phyloP scores from a whole-genome alignment of 2,888 invertebrate genomes.

The Cheilosia grossa region DNA sequence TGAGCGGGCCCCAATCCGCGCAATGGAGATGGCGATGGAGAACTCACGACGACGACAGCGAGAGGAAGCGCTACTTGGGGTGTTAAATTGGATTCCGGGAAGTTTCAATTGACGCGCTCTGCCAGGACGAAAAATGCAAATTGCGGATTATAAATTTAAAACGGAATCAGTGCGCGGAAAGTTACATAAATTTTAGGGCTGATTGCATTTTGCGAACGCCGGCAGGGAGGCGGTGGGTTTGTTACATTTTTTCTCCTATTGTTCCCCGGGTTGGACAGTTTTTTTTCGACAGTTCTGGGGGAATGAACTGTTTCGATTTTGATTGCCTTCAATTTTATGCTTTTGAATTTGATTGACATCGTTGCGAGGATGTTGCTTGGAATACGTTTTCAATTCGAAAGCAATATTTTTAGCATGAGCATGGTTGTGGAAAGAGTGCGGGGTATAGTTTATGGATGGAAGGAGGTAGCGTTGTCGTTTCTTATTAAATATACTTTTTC shows the following conservation, averaged over 20 bases:
- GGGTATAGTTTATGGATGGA: too few species aligned
- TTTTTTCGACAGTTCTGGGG: not conserved
- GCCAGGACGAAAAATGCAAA: slow-evolving; percentile 68
- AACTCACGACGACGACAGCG: slow-evolving; percentile 24
- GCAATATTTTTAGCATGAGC: not conserved
- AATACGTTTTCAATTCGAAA: slow-evolving; percentile 35
- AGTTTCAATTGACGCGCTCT: slow-evolving; percentile 71
- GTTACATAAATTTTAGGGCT: slow-evolving; percentile 71
- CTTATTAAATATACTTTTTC: too few species aligned
- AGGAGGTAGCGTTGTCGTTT: too few species aligned
- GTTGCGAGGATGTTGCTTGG: slow-evolving; percentile 14
- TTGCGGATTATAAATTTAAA: slow-evolving; percentile 74
- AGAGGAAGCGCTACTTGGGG: slow-evolving; percentile 80
- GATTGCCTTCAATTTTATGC: slow-evolving; percentile 51
- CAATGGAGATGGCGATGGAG: not conserved
- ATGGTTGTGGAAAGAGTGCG: too few species aligned
- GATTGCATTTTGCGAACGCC: slow-evolving; percentile 61
- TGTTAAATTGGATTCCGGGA: slow-evolving; percentile 84
- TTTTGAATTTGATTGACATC: slow-evolving; percentile 58
- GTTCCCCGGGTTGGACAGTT: slow-evolving; percentile 7
- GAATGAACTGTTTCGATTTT: slow-evolving; percentile 54
- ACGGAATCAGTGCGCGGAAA: slow-evolving; percentile 72
- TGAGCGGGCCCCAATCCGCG: not conserved
- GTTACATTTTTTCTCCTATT: slow-evolving; percentile 5
- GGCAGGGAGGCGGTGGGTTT: not conserved